Conservation (phyloP, 1,140 invertebrate species). For the Drosophila punjabiensis region DNA sequence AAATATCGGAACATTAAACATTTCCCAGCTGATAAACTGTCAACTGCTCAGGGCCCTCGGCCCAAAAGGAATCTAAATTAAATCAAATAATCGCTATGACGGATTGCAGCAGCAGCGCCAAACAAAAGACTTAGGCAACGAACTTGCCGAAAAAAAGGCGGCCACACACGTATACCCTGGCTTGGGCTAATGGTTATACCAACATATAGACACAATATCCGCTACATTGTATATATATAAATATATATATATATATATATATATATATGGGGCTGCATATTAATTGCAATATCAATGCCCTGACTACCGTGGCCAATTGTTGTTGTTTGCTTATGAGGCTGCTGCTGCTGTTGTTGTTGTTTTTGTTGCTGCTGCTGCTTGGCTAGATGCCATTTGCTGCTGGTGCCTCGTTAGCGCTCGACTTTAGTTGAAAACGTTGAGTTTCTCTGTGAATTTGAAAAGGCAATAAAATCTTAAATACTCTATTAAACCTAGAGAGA, state of each 20-base stretch:
- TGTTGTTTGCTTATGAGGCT: slow-evolving; percentile 44
- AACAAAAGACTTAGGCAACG: slow-evolving; percentile 76
- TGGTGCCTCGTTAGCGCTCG: slow-evolving; percentile 68
- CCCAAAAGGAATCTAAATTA: slow-evolving; percentile 76
- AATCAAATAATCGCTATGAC: slow-evolving; percentile 75
- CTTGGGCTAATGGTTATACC: slow-evolving; percentile 30
- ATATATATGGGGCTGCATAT: slow-evolving; percentile 52
- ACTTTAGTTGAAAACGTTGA: slow-evolving; percentile 34
- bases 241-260: slow-evolving; percentile 13
- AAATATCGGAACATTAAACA: slow-evolving; percentile 38
- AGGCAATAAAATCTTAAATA: slow-evolving; percentile 38
- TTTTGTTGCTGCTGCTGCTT: slow-evolving; percentile 6
- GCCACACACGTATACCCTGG: slow-evolving; percentile 58
- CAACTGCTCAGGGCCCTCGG: slow-evolving; percentile 46
- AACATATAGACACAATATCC: slow-evolving; percentile 21
- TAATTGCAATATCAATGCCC: slow-evolving; percentile 79
- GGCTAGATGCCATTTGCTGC: slow-evolving; percentile 12
- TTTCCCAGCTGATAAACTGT: slow-evolving; percentile 74
- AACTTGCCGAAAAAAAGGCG: slow-evolving; percentile 54
- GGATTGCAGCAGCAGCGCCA: slow-evolving; percentile 49
- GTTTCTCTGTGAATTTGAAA: not conserved
- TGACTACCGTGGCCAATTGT: slow-evolving; percentile 64
- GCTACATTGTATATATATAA: slow-evolving; percentile 26
- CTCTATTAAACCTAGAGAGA: slow-evolving; percentile 12
- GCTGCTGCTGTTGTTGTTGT: slow-evolving; percentile 18